Evolutionary conservation across 1,140 invertebrate species (phyloP).

Genomic region (Meloidogyne floridensis): DNA sequence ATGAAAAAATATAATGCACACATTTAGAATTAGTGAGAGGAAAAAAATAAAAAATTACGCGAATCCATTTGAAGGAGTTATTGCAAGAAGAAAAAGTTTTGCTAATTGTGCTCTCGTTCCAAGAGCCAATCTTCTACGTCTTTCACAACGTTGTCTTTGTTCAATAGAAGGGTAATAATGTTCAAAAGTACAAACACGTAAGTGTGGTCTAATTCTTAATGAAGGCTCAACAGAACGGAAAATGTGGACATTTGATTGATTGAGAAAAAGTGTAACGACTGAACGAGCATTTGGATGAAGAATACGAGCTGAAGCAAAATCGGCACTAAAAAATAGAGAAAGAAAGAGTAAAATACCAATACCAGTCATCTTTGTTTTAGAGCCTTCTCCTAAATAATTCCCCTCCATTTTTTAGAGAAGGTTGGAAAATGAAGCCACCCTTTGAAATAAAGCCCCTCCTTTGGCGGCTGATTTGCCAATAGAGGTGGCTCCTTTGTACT

Average conservation of each 20-base stretch:
- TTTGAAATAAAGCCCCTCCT: too few relatives aligned
- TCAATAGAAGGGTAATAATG: background rate
- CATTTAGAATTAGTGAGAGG: too few relatives aligned
- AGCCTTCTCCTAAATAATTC: too few relatives aligned
- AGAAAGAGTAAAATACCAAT: background rate
- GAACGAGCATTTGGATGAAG: background rate
- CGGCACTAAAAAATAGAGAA: slow-evolving; percentile 7
- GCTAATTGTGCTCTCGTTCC: slow-evolving; percentile 19
- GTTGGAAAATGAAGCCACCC: too few relatives aligned
- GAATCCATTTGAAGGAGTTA: background rate
- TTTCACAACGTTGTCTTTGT: slow-evolving; percentile 6
- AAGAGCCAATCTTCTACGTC: background rate
- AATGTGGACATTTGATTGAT: slow-evolving; percentile 52
- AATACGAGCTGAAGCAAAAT: slow-evolving; percentile 18
- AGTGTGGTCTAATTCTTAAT: slow-evolving; percentile 57
- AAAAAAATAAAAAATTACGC: too few relatives aligned
- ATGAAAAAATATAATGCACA: too few relatives aligned
- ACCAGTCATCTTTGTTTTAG: too few relatives aligned
- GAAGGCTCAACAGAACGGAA: slow-evolving; percentile 61
- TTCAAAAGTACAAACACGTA: slow-evolving; percentile 11
- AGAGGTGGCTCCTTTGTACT: too few relatives aligned
- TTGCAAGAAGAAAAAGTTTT: slow-evolving; percentile 9
- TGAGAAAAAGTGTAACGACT: slow-evolving; percentile 40
- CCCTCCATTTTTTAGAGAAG: too few relatives aligned
- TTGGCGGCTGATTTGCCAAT: too few relatives aligned